Evolutionary conservation across 2,888 invertebrate genomes (phyloP), one percentile per base, ranked within the genome.

Genomic region (Caradrina clavipalpis): DNA sequence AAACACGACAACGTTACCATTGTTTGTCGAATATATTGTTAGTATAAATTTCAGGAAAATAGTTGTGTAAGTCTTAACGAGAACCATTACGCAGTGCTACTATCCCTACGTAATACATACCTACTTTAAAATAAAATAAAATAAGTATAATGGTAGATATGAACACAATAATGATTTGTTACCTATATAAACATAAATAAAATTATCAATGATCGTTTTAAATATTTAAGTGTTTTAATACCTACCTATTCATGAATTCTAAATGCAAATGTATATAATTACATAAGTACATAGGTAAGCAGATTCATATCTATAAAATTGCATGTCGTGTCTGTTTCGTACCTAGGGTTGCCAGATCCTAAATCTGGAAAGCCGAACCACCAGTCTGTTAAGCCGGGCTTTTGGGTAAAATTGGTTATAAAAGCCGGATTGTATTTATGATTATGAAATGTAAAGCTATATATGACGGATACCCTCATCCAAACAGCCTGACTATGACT

Each of bases 41-140:
- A 54, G 58, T 58, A 57, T 59, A 61, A 55, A 42, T 69, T 58
- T 31, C 15, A 56, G 6, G 22, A 64, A 49, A 53, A 58, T 53
- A 58, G 13, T 39, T 58, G 47, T n/a, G 17, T 60, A 51, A 39
- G 15, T 22, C 47, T 31, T 39, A 57, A 39, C 4, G 22, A 50
- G 21, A 55, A 49, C 11, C 47, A 22, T 61, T 61, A 55, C 21
- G 21, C 60, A 53, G 22, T 51, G 45, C 45, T 63, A 31, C 21
- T 53, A 57, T 51, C 35, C 15, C 54, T 69, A 60, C 53, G 58
- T 67, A 65, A 66, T 59, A 50, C 2, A 65, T 71, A 64, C 53
- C 65, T 55, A 45, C 17, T 50, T 47, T 68, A 47, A 70, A 79
- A 78, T 80, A 72, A 70, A 79, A 78, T 80, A 72, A 73, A 72